phyloP scores from a whole-genome alignment of 1,140 invertebrate species.

The Bombus balteatus region DNA sequence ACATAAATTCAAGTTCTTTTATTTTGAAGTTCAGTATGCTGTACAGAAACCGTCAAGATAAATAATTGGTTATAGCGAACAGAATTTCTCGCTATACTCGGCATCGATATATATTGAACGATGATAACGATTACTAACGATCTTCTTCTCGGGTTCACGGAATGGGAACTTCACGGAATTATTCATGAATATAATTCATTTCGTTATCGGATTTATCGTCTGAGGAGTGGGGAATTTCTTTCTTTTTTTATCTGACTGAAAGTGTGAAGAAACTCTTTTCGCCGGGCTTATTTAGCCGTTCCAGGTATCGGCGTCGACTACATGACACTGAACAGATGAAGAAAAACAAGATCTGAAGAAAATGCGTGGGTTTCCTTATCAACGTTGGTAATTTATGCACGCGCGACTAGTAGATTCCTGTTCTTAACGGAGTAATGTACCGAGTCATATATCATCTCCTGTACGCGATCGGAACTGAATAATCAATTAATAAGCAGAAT shows the following conservation, averaged over 20 bases:
- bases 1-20: background rate
- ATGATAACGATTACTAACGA: conserved; percentile 17
- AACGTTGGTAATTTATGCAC: conserved; percentile 47
- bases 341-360: conserved; percentile 47
- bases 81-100: background rate
- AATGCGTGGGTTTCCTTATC: conserved; percentile 56
- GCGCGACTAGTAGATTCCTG: conserved; percentile 41
- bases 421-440: conserved; percentile 11
- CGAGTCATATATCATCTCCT: conserved; percentile 40
- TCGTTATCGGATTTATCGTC: conserved; percentile 30
- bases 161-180: conserved; percentile 6
- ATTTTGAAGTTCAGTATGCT: background rate
- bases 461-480: conserved; percentile 44
- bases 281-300: conserved; percentile 28
- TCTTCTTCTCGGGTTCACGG: background rate
- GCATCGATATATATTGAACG: background rate
- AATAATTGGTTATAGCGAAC: background rate
- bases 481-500: conserved; percentile 53
- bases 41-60: background rate
- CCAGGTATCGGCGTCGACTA: background rate
- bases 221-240: background rate
- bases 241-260: background rate
- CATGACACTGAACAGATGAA: conserved; percentile 6
- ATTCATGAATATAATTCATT: conserved; percentile 38
- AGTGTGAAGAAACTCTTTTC: conserved; percentile 33